Evolutionary conservation across 2,888 invertebrate species (phyloP), one percentile per base, ranked within the genome.

Genomic region (Tromatobia lineatoria): DNA sequence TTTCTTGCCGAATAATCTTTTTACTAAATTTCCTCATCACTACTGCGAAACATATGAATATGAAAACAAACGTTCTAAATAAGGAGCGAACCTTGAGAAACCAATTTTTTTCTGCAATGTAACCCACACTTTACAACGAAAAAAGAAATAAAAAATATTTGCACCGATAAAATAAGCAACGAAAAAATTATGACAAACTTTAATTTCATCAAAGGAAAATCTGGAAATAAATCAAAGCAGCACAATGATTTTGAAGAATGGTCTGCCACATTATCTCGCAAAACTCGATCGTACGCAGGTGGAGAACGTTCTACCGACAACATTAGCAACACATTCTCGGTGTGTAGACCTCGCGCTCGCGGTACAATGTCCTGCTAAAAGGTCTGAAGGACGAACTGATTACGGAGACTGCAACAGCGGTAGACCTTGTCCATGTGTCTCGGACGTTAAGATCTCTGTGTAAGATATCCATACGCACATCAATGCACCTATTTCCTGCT

Each of bases 311-410:
- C 34, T 25, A 6, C n/a, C 61, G 29, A n/a, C 29, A 13, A n/a
- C 8, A n/a, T 18, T 64, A 38, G 38, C 61, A 2, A 38, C 61
- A 64, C 64, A 18, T 8, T 8, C 3, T 20, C 13, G 4, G 18
- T 64, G 64, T 38, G 42, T 18, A 47, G 47, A 6, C 66, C 45
- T 74, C 61, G 64, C 71, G 38, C n/a, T 52, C 66, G 61, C 69
- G 79, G 88, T 86, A 81, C 87, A 85, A 84, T 86, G 82, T 85
- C 84, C 86, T 86, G 82, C 52, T 85, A 82, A 86, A 87, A 87
- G 79, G 70, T 86, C 74, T 82, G 87, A 85, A 87, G 87, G 87
- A 77, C 80, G 59, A 71, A 76, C 80, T 83, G 64, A 69, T 86
- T 87, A 86, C 78, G 54, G 61, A 10, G 50, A 52, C 57, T 75